Base-by-base conservation (phyloP, 2,888 invertebrate genomes). In the Spodoptera picta region DNA sequence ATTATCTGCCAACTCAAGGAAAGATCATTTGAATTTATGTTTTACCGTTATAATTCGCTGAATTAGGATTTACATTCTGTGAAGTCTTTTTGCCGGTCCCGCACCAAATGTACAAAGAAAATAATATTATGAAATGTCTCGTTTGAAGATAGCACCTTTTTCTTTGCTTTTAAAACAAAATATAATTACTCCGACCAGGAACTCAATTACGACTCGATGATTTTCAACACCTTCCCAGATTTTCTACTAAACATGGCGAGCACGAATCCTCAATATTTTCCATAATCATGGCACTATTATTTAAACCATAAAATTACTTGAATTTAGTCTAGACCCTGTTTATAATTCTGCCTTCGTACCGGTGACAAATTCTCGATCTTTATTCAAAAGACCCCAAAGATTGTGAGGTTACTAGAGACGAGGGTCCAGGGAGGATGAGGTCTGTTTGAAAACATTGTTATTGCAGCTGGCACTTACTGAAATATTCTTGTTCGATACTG, bases 201-300 rank as follows among this genome's bases (percentile, higher is more conserved):
- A 36, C 7, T 36, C 36, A 2, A 36, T 36, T 36, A 7, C 36
- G 4, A 36, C 9, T 9, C 36, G 4, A 31, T 31, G 31, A 31
- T 31, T 4, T 27, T 27, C 6, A 48, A 48, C 42, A 23, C 36
- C 7, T 9, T 36, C 36, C 7, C 27, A 27, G 27, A 23, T 42
- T 27, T 7, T 24, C 12, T n/a, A n/a, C 10, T 42, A 1, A 43
- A 14, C 41, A 31, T 52, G 1, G 4, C 11, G 3, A 27, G 19
- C 68, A 67, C 61, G 68, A 11, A 3, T 55, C n/a, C 4, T 11
- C 60, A 49, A 52, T 71, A 49, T 46, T 44, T 51, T 51, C 52
- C 43, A 46, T 52, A 44, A 62, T 73, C 55, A 50, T 47, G 14
- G 54, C 11, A 14, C 12, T 31, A 11, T 23, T 54, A 49, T 19